Conservation (phyloP, 2,797 vertebrate genomes). For the Sebastes minor region DNA sequence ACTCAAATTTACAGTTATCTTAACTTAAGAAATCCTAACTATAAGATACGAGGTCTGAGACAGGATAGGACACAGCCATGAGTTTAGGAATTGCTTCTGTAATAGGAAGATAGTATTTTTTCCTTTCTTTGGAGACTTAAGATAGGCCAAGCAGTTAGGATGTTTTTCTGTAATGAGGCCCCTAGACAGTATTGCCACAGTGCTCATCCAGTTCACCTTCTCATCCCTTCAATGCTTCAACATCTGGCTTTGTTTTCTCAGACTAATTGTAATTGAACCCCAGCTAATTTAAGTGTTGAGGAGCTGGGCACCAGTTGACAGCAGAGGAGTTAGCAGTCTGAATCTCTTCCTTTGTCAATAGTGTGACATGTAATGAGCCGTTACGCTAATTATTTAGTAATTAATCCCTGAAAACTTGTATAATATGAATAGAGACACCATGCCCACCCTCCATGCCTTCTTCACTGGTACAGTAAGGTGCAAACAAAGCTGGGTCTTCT, state of each 20-base stretch:
- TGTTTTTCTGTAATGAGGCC: too few relatives aligned
- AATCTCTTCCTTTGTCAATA: conserved; percentile 33
- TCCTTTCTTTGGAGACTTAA: too few relatives aligned
- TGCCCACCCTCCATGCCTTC: conserved; percentile 5
- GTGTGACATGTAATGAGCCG: conserved; percentile 33
- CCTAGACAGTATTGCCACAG: not conserved
- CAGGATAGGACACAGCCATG: too few relatives aligned
- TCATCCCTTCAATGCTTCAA: conserved; percentile 7
- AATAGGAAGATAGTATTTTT: too few relatives aligned
- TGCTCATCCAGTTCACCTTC: conserved; percentile 5
- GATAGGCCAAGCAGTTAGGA: too few relatives aligned
- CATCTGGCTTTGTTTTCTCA: conserved; percentile 40
- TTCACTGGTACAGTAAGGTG: not conserved
- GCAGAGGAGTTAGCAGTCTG: not conserved
- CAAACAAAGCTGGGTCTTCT: not conserved
- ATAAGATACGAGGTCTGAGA: too few relatives aligned
- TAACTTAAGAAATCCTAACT: too few relatives aligned
- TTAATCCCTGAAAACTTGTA: conserved; percentile 44
- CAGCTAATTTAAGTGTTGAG: conserved; percentile 51
- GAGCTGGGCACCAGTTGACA: conserved; percentile 30
- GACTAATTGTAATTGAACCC: conserved; percentile 52
- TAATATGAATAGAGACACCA: not conserved
- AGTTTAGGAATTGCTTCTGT: too few relatives aligned
- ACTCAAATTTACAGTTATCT: too few relatives aligned
- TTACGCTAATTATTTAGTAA: conserved; percentile 56